These are phyloP conservation scores for Neotragus pygmaeus DNA, from an alignment of 2,113 vertebrate species.

Conservation along the genomic window DNA sequence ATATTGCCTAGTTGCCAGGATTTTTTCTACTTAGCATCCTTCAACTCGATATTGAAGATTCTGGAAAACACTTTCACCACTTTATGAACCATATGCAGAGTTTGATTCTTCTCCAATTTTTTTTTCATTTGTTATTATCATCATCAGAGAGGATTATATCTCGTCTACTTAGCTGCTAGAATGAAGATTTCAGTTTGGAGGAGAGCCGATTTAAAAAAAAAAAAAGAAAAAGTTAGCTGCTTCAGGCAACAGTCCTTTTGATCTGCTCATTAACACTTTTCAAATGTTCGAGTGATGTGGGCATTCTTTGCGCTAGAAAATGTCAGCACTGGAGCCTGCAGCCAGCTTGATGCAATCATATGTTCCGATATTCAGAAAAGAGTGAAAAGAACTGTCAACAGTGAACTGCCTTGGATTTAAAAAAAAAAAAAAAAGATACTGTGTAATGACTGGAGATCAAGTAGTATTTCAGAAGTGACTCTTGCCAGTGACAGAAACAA, in stretches of 20 bases:
- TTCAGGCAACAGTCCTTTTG: conserved; percentile 82
- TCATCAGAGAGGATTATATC: conserved; percentile 72
- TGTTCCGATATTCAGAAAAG: conserved; percentile 77
- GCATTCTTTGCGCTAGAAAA: conserved; percentile 80
- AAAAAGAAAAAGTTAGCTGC: conserved; percentile 72
- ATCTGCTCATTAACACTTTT: conserved; percentile 85
- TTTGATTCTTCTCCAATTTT: conserved; percentile 71
- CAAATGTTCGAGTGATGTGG: conserved; percentile 78
- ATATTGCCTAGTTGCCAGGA: conserved; percentile 69
- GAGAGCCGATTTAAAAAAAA: conserved; percentile 71
- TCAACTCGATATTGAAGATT: conserved; percentile 65
- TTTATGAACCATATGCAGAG: conserved; percentile 71
- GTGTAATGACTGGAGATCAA: not conserved
- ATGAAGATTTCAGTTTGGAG: conserved; percentile 77
- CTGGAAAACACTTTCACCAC: conserved; percentile 71
- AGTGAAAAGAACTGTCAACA: conserved; percentile 82
- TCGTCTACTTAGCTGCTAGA: conserved; percentile 72
- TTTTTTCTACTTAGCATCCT: conserved; percentile 67
- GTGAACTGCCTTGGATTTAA: conserved; percentile 65
- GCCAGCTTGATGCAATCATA: conserved; percentile 80
- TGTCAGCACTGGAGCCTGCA: conserved; percentile 81
- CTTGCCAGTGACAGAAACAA: conserved; percentile 24
- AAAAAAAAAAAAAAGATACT: not conserved
- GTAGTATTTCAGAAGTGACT: not conserved
- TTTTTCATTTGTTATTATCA: conserved; percentile 71